Evolutionary conservation across 2,888 invertebrate species (phyloP), one percentile per base, ranked within the genome.

Genomic region (Elysia crispata): DNA sequence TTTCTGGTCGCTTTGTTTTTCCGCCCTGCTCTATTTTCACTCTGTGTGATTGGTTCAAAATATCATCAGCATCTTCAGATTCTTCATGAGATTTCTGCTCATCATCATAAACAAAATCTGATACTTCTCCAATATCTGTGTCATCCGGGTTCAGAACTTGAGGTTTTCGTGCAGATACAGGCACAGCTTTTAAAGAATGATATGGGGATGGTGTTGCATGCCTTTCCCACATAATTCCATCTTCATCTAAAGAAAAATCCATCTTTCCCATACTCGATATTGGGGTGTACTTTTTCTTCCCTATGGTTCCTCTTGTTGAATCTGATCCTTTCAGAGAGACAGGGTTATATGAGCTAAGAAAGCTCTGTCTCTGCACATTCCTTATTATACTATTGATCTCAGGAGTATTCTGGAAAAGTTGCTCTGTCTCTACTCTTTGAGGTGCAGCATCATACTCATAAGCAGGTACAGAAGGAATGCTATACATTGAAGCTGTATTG

Each of bases 191-290:
- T 6, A 60, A 60, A 5, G 69, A 20, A 5, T 67, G 18, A 23
- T 25, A 1, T 25, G 41, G 41, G 67, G 57, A 25, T 3, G n/a
- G 60, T 60, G 60, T 33, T 20, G 20, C 49, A 50, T 28, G 15
- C 13, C 20, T 25, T 11, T 86, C 88, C 88, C 88, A 89, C 41
- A 89, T 77, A 49, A 88, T 88, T 11, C 88, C 88, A 82, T 88
- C 84, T n/a, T 87, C 87, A 80, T 89, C 88, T 82, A 89, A 83
- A 5, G 83, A 81, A 25, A 85, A 70, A 49, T 82, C 60, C 60
- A 60, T 5, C 25, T 60, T 25, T 60, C 25, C 25, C 25, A 8
- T 25, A 23, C 23, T n/a, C 25, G 60, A 25, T 60, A 23, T n/a
- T 60, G 23, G n/a, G 3, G 60, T 23, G 25, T 60, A 25, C 23